phyloP scores from a whole-genome alignment of 2,888 invertebrate genomes.

The Lymantria dispar region DNA sequence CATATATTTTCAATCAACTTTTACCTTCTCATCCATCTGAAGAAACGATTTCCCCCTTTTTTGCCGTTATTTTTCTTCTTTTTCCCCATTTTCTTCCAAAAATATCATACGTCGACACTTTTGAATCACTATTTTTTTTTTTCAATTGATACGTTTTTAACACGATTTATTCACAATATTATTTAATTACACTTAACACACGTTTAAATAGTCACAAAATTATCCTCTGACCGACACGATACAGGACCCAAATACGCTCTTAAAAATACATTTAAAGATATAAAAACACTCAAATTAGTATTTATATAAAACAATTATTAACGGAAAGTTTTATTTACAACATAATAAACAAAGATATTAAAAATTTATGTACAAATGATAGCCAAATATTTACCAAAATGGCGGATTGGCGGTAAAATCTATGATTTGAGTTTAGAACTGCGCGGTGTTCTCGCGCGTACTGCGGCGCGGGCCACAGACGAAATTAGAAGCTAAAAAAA shows the following conservation, averaged over 20 bases:
- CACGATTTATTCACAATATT: conserved; percentile 39
- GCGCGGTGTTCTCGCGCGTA: conserved; percentile 65
- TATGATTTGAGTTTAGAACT: conserved; percentile 47
- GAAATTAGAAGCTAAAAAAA: conserved; percentile 75
- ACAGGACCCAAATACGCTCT: conserved; percentile 37
- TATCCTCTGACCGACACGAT: conserved; percentile 30
- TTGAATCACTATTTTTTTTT: conserved; percentile 47
- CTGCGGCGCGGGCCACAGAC: conserved; percentile 75
- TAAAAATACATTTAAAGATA: conserved; percentile 17
- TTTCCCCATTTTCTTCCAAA: conserved; percentile 64
- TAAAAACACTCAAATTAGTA: conserved; percentile 36
- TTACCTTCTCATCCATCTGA: conserved; percentile 78
- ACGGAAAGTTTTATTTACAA: conserved; percentile 32
- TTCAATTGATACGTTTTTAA: conserved; percentile 27
- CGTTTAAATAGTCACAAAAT: conserved; percentile 9
- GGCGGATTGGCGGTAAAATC: conserved; percentile 34
- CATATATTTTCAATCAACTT: conserved; percentile 1
- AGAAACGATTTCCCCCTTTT: conserved; percentile 69
- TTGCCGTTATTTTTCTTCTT: conserved; percentile 73
- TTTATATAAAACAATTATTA: conserved; percentile 34
- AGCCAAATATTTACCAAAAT: conserved; percentile 56
- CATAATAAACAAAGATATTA: conserved; percentile 1
- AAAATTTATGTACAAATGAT: conserved; percentile 3
- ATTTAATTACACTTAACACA: conserved; percentile 23
- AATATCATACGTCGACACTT: conserved; percentile 49